These are phyloP conservation scores for Zootoca vivipara DNA, from an alignment of 2,113 vertebrate genomes.

Conservation along the genomic window DNA sequence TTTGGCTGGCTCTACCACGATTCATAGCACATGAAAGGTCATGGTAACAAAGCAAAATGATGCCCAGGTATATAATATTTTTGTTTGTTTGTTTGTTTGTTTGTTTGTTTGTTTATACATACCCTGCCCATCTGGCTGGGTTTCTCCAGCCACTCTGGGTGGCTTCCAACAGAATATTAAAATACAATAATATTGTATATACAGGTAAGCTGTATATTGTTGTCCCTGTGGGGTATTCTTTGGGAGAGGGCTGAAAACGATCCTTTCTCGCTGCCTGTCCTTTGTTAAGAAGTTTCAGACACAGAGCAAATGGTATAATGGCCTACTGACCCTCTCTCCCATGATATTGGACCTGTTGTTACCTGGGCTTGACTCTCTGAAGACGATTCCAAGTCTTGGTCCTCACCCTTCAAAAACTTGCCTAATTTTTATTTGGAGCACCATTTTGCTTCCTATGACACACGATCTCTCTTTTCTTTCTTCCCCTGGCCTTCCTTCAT, in stretches of 20 bases:
- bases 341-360: too few relatives aligned
- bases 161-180: too few relatives aligned
- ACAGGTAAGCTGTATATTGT: background rate
- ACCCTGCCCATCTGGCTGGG: too few relatives aligned
- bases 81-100: too few relatives aligned
- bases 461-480: background rate
- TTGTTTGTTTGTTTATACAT: too few relatives aligned
- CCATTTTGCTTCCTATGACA: background rate
- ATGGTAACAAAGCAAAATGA: background rate
- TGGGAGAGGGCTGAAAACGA: background rate
- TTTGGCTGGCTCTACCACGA: background rate
- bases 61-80: too few relatives aligned
- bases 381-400: background rate
- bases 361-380: background rate
- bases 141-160: too few relatives aligned
- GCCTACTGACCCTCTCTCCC: background rate
- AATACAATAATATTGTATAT: too few relatives aligned
- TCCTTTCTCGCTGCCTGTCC: too few relatives aligned
- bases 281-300: background rate
- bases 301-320: background rate
- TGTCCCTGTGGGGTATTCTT: too few relatives aligned
- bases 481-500: constrained; percentile 21
- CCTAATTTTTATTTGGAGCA: background rate
- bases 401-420: background rate
- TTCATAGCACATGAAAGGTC: background rate